phyloP scores from a whole-genome alignment of 2,888 invertebrate species.

The Drosophila percnosoma region DNA sequence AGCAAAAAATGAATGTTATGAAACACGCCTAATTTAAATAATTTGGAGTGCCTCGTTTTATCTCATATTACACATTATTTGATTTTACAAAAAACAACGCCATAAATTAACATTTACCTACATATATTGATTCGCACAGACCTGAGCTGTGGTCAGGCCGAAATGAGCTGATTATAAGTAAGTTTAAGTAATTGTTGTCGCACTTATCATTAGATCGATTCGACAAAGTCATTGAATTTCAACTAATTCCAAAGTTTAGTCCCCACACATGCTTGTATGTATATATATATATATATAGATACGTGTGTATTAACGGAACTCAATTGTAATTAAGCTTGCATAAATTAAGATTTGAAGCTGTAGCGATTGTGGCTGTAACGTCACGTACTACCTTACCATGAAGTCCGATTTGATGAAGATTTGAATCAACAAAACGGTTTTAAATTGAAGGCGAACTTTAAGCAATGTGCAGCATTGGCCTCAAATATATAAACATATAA shows the following conservation, averaged over 20 bases:
- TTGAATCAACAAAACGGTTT: slow-evolving; percentile 45
- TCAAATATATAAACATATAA: slow-evolving; percentile 28
- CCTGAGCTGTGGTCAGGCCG: not conserved
- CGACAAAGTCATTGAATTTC: slow-evolving; percentile 59
- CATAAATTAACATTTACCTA: not conserved
- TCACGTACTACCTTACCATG: slow-evolving; percentile 69
- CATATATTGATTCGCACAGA: slow-evolving; percentile 11
- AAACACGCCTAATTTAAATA: not conserved
- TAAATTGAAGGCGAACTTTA: slow-evolving; percentile 63
- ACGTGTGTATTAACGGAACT: slow-evolving; percentile 62
- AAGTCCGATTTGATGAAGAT: slow-evolving; percentile 57
- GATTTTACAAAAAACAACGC: not conserved
- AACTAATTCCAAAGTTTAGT: slow-evolving; percentile 61
- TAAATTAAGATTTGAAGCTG: slow-evolving; percentile 63
- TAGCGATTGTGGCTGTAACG: slow-evolving; percentile 38
- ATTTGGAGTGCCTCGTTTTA: slow-evolving; percentile 1
- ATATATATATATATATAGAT: not conserved
- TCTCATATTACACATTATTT: not conserved
- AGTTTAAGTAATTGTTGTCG: slow-evolving; percentile 42
- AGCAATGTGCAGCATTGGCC: slow-evolving; percentile 50
- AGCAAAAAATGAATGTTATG: not conserved
- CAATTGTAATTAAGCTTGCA: slow-evolving; percentile 67
- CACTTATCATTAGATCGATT: slow-evolving; percentile 41
- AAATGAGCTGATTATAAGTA: slow-evolving; percentile 18
- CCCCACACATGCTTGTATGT: not conserved